A percentile compares a stretch with the other conserved stretches of the same genome.
phyloP scores from a whole-genome alignment of 2,888 invertebrate species.

The Scelioninae gen. 1 region DNA sequence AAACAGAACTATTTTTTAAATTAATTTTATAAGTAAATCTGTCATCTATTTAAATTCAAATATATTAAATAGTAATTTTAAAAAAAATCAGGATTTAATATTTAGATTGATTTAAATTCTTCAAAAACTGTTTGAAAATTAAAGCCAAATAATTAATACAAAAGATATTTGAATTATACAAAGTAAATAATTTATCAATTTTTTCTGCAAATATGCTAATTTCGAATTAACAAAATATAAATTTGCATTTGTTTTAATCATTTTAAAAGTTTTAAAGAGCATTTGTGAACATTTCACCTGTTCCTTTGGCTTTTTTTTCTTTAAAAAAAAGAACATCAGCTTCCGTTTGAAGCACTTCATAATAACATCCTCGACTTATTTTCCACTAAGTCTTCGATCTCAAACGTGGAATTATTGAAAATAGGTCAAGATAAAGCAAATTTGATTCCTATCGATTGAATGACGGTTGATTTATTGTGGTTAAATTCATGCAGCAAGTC shows the following conservation, averaged over 20 bases:
- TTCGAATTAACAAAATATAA: not conserved
- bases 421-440: conserved; percentile 46
- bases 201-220: not conserved
- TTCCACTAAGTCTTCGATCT: conserved; percentile 26
- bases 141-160: no score
- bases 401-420: conserved; percentile 24
- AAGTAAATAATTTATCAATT: no score
- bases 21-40: no score
- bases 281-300: not conserved
- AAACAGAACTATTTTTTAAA: no score
- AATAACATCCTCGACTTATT: conserved; percentile 41
- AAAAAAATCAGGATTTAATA: no score
- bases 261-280: not conserved
- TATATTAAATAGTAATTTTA: no score
- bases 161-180: no score
- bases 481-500: conserved; percentile 19
- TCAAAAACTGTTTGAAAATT: no score
- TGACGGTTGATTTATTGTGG: conserved; percentile 31
- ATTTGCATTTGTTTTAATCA: not conserved
- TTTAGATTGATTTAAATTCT: no score
- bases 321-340: conserved; percentile 15
- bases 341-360: conserved; percentile 38
- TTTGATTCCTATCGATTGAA: conserved; percentile 34
- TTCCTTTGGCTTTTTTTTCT: not conserved
- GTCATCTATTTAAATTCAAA: no score